These are phyloP conservation scores for Linnaemya vulpina DNA, from an alignment of 2,888 invertebrate genomes.

Conservation along the genomic window DNA sequence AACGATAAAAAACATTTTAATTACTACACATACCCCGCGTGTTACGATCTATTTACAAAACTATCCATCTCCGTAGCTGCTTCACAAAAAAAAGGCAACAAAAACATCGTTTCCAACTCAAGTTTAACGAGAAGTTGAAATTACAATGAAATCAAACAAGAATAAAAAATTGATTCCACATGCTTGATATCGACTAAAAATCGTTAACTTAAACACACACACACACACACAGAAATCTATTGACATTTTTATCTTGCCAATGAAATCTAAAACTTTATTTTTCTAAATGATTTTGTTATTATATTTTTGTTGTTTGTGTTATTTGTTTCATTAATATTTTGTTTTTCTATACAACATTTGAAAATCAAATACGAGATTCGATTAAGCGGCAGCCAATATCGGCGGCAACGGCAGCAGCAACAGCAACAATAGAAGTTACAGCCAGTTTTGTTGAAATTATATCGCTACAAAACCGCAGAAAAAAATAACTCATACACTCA, in stretches of 20 bases:
- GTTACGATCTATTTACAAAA: conserved; percentile 28
- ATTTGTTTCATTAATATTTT: conserved; percentile 39
- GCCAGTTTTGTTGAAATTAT: conserved; percentile 53
- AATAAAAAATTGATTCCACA: conserved; percentile 37
- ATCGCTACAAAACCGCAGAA: conserved; percentile 37
- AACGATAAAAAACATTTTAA: conserved; percentile 49
- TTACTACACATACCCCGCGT: conserved; percentile 43
- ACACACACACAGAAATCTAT: conserved; percentile 34
- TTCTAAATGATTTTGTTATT: conserved; percentile 58
- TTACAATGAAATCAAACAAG: conserved; percentile 17
- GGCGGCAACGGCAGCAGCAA: neutral
- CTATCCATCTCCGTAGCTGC: neutral
- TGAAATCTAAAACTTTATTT: conserved; percentile 65
- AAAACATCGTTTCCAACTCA: conserved; percentile 29
- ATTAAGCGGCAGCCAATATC: conserved; percentile 33
- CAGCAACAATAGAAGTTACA: neutral
- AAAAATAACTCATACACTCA: conserved; percentile 21
- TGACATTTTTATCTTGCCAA: conserved; percentile 62
- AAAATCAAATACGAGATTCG: conserved; percentile 48
- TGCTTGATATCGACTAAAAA: conserved; percentile 65
- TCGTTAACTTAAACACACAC: conserved; percentile 23
- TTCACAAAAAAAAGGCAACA: neutral
- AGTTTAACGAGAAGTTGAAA: conserved; percentile 55
- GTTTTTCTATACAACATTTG: conserved; percentile 39
- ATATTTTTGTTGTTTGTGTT: neutral